Evolutionary conservation across 2,797 vertebrate species (phyloP), one percentile per base, ranked within the genome.

Genomic region (Microctenopoma steveboyesi): DNA sequence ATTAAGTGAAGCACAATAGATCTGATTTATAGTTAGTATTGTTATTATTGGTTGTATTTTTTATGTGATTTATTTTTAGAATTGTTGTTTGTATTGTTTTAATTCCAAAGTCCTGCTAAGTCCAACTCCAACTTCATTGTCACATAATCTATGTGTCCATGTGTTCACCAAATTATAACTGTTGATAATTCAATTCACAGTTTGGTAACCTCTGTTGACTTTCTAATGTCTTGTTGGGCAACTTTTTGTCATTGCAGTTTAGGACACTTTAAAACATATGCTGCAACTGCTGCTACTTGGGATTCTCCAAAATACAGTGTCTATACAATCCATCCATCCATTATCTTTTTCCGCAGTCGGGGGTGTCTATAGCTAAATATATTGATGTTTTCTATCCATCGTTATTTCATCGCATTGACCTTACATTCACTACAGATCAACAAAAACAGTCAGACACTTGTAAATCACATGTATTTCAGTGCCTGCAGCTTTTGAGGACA

Each of bases 401-500:
- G 18, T 18, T 18, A 18, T 18, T 18, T 18, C 18, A 18, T 18
- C 18, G 13, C 28, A 37, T 2, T 51, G 14, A 43, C 35, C 12
- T 48, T n/a, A 42, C 0, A 46, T 5, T 51, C 8, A n/a, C 52
- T 49, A 6, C 48, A 13, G 12, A 49, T 55, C 1, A 43, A 25
- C 28, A 60, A 37, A 62, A 55, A 67, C 5, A 43, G 46, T 25
- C 25, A 22, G 18, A 46, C 50, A 45, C 15, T 46, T 52, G 53
- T 46, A 58, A 68, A 63, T 58, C 66, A 30, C 43, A 30, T 35
- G 64, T 35, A 53, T 69, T 22, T 33, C 5, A 53, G 16, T 9
- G 65, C 66, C 79, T 65, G 51, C 67, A 76, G 70, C 66, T 15
- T 52, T 56, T 68, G 67, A 87, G 79, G 79, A 76, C 72, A 82